Evolutionary conservation across 2,797 vertebrate species (phyloP), one percentile per base, ranked within the genome.

Genomic region (Falco rusticolus): DNA sequence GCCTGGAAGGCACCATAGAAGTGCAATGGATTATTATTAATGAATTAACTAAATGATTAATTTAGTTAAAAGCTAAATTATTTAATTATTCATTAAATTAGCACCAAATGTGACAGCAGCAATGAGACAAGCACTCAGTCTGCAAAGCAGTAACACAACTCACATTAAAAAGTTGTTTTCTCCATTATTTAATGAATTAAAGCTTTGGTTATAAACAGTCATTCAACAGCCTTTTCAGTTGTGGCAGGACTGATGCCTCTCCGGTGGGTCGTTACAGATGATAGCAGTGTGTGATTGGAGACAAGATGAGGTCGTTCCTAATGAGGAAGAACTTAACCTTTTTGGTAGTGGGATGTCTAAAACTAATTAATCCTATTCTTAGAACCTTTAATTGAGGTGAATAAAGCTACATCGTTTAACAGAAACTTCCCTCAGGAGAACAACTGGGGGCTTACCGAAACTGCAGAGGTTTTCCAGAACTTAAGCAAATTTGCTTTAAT

Each of bases 51-150:
- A 93, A 95, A 96, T 95, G 93, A 96, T 96, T 96, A 97, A 96
- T 95, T 97, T 93, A 90, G 93, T 96, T 96, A 97, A 97, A 97
- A 97, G 96, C 96, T 84, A 57, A 95, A 96, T 97, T 96, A 92
- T 97, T 97, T 96, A 97, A 97, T 97, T 97, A 97, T 96, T 97
- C 95, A 97, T 96, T 91, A 96, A 87, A 93, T 94, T 97, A 96
- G 79, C 94, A 86, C 90, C 86, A 84, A 85, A 94, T 82, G 75
- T 84, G 39, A 95, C 92, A 86, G 82, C 88, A 71, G 69, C 41
- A 45, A 39, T 24, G 77, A 93, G 83, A 92, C 57, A 26, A 92
- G 84, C 76, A 43, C 72, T 96, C 82, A 45, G 89, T 48, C 78
- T 88, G 76, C 68, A 68, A 61, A 90, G 94, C 78, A 69, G 37